These are phyloP conservation scores for Pseudomyrmex concolor DNA, from an alignment of 1,140 invertebrate genomes.

Conservation along the genomic window DNA sequence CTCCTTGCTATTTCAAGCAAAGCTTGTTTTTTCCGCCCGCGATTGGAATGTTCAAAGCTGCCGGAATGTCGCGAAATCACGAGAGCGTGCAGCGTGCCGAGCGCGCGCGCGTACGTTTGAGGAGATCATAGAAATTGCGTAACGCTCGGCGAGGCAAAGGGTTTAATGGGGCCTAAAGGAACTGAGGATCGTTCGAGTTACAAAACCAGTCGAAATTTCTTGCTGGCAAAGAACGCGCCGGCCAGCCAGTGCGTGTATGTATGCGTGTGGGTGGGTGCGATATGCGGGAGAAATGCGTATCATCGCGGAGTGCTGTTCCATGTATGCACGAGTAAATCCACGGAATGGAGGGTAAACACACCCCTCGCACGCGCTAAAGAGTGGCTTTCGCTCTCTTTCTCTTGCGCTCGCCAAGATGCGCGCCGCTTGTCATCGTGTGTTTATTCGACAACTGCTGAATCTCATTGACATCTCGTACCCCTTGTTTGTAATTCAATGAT, in stretches of 20 bases:
- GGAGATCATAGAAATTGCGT: constrained; percentile 28
- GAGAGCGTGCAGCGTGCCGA: constrained; percentile 16
- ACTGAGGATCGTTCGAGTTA: constrained; percentile 60
- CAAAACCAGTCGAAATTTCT: constrained; percentile 25
- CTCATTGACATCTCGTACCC: constrained; percentile 60
- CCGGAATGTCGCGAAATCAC: constrained; percentile 37
- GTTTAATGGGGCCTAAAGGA: constrained; percentile 68
- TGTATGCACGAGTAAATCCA: constrained; percentile 79
- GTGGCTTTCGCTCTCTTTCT: constrained; percentile 22
- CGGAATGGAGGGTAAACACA: constrained; percentile 74
- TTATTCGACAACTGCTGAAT: constrained; percentile 56
- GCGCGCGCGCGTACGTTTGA: neutral
- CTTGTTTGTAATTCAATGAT: constrained; percentile 32
- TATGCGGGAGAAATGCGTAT: constrained; percentile 69
- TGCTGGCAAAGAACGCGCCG: too few species aligned
- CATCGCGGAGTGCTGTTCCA: constrained; percentile 77
- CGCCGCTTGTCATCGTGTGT: constrained; percentile 50
- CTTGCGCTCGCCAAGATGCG: constrained; percentile 54
- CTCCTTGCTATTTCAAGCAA: too few species aligned
- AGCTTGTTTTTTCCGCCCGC: too few species aligned
- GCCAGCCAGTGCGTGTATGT: too few species aligned
- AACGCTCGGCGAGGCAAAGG: constrained; percentile 41
- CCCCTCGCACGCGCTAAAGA: constrained; percentile 56
- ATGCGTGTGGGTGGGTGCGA: constrained; percentile 23
- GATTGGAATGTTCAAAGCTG: constrained; percentile 24